phyloP scores from a whole-genome alignment of 2,797 vertebrate species.

The Pseudomugil tenellus region DNA sequence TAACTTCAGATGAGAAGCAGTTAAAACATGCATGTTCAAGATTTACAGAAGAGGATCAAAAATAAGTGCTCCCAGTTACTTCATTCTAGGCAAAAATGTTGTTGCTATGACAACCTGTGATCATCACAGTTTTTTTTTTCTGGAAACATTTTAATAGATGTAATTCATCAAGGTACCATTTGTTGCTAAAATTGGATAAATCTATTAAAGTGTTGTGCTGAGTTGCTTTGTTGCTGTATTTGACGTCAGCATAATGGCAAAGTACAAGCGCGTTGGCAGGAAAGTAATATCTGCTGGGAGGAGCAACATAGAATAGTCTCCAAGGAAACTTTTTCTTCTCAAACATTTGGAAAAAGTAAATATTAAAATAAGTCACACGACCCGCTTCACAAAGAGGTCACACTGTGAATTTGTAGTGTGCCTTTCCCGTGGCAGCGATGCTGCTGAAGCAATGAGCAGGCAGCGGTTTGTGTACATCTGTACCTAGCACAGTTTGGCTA shows the following conservation, averaged over 20 bases:
- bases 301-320: neutral
- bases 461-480: neutral
- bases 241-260: conserved; percentile 3
- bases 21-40: conserved; percentile 19
- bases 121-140: conserved; percentile 20
- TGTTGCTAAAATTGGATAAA: neutral
- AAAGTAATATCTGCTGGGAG: neutral
- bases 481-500: neutral
- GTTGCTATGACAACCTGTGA: conserved; percentile 37
- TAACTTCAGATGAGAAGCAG: conserved; percentile 22
- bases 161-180: conserved; percentile 6
- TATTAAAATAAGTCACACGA: neutral
- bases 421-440: neutral
- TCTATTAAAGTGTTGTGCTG: neutral
- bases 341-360: neutral
- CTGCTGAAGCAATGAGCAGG: neutral
- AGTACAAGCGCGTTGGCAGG: neutral
- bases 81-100: conserved; percentile 29
- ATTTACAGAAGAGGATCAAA: conserved; percentile 24
- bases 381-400: neutral
- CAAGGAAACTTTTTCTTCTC: neutral
- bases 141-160: conserved; percentile 23
- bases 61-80: conserved; percentile 25
- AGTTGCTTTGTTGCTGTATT: conserved; percentile 2
- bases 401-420: neutral